Evolutionary conservation across 2,888 invertebrate genomes (phyloP).

Genomic region (Aphodius granarius): DNA sequence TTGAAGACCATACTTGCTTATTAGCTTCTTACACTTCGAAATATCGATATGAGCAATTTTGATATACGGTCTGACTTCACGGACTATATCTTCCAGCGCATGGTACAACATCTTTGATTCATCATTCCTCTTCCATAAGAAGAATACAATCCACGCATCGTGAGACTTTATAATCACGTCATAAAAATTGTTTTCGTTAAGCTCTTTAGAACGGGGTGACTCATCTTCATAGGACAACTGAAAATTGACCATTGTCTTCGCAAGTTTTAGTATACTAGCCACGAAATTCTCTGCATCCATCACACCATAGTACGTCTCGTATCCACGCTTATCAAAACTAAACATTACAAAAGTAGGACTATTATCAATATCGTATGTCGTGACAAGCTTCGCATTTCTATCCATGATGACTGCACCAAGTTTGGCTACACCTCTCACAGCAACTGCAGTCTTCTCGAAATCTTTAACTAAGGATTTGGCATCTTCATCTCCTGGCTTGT

Average conservation of each 20-base stretch:
- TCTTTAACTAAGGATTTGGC: background rate
- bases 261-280: background rate
- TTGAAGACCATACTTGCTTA: background rate
- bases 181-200: background rate
- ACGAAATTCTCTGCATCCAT: background rate
- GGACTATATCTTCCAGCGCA: background rate
- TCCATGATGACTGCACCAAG: background rate
- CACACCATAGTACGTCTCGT: conserved; percentile 1
- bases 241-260: background rate
- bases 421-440: conserved; percentile 3
- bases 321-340: background rate
- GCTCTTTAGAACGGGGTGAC: background rate
- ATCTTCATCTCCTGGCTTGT: background rate
- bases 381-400: background rate
- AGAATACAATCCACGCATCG: background rate
- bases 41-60: conserved; percentile 9
- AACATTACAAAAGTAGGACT: conserved; percentile 1
- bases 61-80: background rate
- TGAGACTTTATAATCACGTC: background rate
- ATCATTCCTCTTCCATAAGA: background rate
- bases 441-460: conserved; percentile 2
- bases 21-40: background rate
- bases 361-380: background rate
- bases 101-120: background rate
- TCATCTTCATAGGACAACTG: background rate